A percentile compares a stretch with the other conserved stretches of the same genome.
Conservation (phyloP, 2,888 invertebrate species). For the Morinoia aosen region DNA sequence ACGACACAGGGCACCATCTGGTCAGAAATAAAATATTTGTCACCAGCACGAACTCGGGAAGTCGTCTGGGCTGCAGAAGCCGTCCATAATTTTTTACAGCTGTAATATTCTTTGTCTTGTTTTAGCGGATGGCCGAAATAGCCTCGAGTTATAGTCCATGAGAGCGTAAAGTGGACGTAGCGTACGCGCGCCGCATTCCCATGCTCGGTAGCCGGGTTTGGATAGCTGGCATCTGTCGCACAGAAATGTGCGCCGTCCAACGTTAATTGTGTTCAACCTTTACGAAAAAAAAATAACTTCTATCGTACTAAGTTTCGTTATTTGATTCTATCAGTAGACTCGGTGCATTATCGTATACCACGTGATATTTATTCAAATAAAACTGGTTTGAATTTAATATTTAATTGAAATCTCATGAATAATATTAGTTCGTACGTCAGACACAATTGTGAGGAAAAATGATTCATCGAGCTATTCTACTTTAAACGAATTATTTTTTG, state of each 20-base stretch:
- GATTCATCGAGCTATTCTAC: neutral
- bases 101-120: slow-evolving; percentile 34
- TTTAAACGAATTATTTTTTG: neutral
- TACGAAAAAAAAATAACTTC: neutral
- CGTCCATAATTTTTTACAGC: slow-evolving; percentile 22
- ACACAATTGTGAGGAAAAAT: neutral
- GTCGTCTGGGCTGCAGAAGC: neutral
- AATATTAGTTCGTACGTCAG: neutral
- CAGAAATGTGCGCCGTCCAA: neutral
- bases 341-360: too few species aligned
- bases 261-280: neutral
- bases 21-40: neutral
- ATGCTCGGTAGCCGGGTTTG: neutral
- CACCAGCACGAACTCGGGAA: neutral
- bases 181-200: neutral
- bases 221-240: neutral
- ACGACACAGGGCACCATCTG: neutral
- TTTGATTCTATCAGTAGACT: neutral
- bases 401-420: neutral
- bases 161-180: neutral
- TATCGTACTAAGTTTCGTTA: neutral
- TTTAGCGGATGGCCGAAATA: neutral
- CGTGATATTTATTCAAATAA: too few species aligned
- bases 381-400: neutral
- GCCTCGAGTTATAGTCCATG: neutral